These are phyloP conservation scores for Arctopsyche grandis DNA, from an alignment of 1,140 invertebrate genomes.

Conservation along the genomic window DNA sequence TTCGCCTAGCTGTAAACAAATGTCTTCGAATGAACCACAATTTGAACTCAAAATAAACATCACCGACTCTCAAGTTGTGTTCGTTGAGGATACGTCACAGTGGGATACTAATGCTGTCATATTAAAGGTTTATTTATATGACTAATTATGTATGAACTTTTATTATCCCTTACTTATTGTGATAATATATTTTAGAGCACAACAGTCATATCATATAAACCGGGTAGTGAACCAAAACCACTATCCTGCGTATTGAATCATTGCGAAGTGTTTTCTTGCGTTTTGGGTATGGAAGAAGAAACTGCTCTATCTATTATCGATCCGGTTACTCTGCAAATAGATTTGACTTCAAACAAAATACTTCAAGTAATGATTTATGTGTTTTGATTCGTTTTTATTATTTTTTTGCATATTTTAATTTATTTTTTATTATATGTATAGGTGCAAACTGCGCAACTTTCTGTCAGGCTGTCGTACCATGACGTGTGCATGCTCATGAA, in stretches of 20 bases:
- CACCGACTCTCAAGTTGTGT: slow-evolving; percentile 93
- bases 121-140: slow-evolving; percentile 72
- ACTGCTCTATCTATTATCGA: slow-evolving; percentile 97
- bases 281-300: slow-evolving; percentile 90
- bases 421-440: slow-evolving; percentile 49
- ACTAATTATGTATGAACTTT: neutral
- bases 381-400: slow-evolving; percentile 7
- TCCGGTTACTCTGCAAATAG: slow-evolving; percentile 85
- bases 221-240: slow-evolving; percentile 76
- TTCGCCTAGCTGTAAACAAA: slow-evolving; percentile 12
- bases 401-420: slow-evolving; percentile 20
- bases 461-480: slow-evolving; percentile 90
- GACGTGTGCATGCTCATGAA: slow-evolving; percentile 92
- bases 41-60: slow-evolving; percentile 94
- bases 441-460: slow-evolving; percentile 78
- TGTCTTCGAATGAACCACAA: slow-evolving; percentile 58
- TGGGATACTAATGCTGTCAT: slow-evolving; percentile 95
- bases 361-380: slow-evolving; percentile 60
- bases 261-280: slow-evolving; percentile 94
- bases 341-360: slow-evolving; percentile 60
- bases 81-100: slow-evolving; percentile 89
- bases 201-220: slow-evolving; percentile 84
- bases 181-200: slow-evolving; percentile 72
- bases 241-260: slow-evolving; percentile 89
- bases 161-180: neutral